phyloP scores from a whole-genome alignment of 2,113 vertebrate genomes.

The Octodon degus region DNA sequence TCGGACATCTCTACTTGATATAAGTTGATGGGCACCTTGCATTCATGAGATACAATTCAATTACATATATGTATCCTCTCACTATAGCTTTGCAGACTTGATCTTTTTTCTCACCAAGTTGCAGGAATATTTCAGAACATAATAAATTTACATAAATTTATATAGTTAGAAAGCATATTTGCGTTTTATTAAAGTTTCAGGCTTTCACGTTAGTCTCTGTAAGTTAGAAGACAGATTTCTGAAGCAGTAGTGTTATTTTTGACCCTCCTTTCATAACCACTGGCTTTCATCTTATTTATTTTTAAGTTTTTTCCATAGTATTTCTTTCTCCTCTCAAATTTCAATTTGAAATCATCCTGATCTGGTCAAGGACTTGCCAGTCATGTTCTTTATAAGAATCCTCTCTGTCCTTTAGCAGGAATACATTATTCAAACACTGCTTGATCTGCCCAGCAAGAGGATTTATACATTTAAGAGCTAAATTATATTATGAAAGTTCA shows the following conservation, averaged over 20 bases:
- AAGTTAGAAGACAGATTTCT: background rate
- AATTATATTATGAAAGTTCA: constrained; percentile 53
- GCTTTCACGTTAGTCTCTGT: background rate
- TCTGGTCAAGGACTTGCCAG: constrained; percentile 35
- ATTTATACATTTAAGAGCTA: constrained; percentile 45
- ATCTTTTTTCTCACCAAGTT: background rate
- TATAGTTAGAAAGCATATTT: constrained; percentile 3
- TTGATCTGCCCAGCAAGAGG: constrained; percentile 25
- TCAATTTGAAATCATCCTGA: constrained; percentile 48
- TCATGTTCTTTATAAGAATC: background rate
- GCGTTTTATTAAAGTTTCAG: constrained; percentile 16
- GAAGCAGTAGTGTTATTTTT: background rate
- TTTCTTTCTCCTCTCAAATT: constrained; percentile 28
- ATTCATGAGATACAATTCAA: background rate
- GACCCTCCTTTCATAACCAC: background rate
- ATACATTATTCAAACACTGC: constrained; percentile 44
- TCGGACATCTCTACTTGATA: background rate
- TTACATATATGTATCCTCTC: background rate
- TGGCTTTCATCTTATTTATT: background rate
- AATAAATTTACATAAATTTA: constrained; percentile 1
- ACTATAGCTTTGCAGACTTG: background rate
- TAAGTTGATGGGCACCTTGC: background rate
- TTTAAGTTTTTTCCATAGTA: background rate
- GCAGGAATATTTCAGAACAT: background rate
- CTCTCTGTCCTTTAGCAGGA: background rate